These are phyloP conservation scores for Chelonoidis abingdonii DNA, from an alignment of 2,113 vertebrate species.

Conservation along the genomic window DNA sequence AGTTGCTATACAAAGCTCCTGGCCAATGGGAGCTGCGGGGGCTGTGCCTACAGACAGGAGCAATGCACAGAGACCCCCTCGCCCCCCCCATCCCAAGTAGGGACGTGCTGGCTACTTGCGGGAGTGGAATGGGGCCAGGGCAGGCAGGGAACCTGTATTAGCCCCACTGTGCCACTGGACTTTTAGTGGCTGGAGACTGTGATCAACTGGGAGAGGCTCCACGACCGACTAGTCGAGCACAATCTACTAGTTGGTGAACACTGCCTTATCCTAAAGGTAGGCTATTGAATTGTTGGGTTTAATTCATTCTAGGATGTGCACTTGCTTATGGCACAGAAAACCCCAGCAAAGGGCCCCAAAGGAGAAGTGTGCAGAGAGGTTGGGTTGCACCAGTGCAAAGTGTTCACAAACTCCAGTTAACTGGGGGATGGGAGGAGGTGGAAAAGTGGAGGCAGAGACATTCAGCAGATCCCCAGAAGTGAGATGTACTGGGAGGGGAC, in stretches of 20 bases:
- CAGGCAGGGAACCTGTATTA: too few species aligned
- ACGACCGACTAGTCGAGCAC: too few species aligned
- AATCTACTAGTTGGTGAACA: too few species aligned
- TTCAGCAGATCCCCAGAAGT: constrained; percentile 72
- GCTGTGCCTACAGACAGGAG: background rate
- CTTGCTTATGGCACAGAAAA: background rate
- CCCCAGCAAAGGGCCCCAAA: background rate
- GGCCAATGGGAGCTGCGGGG: background rate
- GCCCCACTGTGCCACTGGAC: too few species aligned
- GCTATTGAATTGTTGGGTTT: background rate
- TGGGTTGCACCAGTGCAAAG: constrained; percentile 35
- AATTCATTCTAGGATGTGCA: background rate
- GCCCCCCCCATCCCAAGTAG: too few species aligned
- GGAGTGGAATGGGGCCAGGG: too few species aligned
- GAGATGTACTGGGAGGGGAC: background rate
- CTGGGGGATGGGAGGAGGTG: background rate
- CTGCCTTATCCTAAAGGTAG: background rate
- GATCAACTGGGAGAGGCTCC: too few species aligned
- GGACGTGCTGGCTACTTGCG: too few species aligned
- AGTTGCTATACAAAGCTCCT: background rate
- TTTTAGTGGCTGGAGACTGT: too few species aligned
- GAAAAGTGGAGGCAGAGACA: constrained; percentile 61
- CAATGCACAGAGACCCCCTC: too few species aligned
- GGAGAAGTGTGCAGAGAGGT: constrained; percentile 18
- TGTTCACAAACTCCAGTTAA: constrained; percentile 67